Evolutionary conservation across 92 coral and sea anemone genomes (phyloP).

Genomic region (Bergia puertoricense): DNA sequence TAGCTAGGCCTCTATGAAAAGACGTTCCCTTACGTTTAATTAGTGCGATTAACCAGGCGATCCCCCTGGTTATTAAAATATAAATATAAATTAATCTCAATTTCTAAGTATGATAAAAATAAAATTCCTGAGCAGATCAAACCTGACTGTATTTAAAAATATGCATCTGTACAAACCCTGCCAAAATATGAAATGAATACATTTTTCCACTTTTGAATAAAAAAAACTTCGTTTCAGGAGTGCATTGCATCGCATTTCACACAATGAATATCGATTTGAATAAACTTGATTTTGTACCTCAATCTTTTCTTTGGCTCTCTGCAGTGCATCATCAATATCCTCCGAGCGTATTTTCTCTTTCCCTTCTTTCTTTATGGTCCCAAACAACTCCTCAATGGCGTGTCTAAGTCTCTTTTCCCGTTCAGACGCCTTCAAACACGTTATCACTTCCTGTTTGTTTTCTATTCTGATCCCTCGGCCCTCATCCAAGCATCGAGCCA

Average conservation of each 20-base stretch:
- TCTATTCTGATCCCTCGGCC: conserved; percentile 64
- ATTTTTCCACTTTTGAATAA: too few relatives aligned
- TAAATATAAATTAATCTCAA: too few relatives aligned
- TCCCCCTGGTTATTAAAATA: too few relatives aligned
- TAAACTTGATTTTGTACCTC: conserved; percentile 28
- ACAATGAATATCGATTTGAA: background rate
- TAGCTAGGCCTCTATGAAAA: background rate
- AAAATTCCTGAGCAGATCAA: background rate
- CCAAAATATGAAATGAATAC: background rate
- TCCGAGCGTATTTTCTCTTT: conserved; percentile 62
- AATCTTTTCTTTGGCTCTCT: conserved; percentile 57
- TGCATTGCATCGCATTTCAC: background rate
- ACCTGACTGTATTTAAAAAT: background rate
- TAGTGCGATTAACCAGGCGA: too few relatives aligned
- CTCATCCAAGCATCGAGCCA: conserved; percentile 53
- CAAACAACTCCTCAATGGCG: conserved; percentile 67
- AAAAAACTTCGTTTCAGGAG: background rate
- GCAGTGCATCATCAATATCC: conserved; percentile 69
- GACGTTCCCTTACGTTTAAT: too few relatives aligned
- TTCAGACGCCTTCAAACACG: conserved; percentile 66
- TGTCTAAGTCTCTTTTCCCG: conserved; percentile 59
- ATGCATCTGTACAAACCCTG: background rate
- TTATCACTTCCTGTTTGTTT: conserved; percentile 53
- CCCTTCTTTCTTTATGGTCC: conserved; percentile 65
- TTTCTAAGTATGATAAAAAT: too few relatives aligned